phyloP scores from a whole-genome alignment of 2,797 vertebrate species.

The Stomatorhinus walkeri region DNA sequence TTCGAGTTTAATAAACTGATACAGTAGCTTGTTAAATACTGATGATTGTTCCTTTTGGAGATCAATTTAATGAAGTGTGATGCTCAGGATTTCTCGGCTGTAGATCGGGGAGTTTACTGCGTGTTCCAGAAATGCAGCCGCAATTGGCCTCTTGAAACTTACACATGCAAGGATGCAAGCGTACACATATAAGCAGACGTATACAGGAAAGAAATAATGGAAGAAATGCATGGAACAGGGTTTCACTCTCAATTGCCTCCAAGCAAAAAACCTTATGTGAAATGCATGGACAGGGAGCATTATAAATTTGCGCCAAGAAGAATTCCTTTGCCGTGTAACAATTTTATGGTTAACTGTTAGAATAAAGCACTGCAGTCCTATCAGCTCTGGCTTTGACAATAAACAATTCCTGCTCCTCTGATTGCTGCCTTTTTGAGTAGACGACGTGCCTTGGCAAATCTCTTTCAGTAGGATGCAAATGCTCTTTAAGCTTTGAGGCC shows the following conservation, averaged over 20 bases:
- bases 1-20: not conserved
- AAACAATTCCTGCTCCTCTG: not conserved
- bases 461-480: not conserved
- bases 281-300: constrained; percentile 15
- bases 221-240: not conserved
- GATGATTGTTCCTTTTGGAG: not conserved
- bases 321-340: constrained; percentile 27
- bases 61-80: not conserved
- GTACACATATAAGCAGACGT: not conserved
- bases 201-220: not conserved
- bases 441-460: not conserved
- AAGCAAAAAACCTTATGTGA: constrained; percentile 19
- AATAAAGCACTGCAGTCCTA: constrained; percentile 33
- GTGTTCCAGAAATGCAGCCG: not conserved
- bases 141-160: not conserved
- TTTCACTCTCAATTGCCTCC: not conserved
- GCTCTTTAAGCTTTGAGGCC: not conserved
- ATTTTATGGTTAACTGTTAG: constrained; percentile 31
- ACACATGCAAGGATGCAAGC: not conserved
- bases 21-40: not conserved
- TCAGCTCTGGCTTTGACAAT: not conserved
- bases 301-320: constrained; percentile 25
- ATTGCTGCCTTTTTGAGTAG: not conserved
- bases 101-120: not conserved
- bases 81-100: not conserved